A percentile compares a stretch with the other conserved stretches of the same genome.
Evolutionary conservation across 2,888 invertebrate genomes (phyloP).

Genomic region (Drosophila anomelani): DNA sequence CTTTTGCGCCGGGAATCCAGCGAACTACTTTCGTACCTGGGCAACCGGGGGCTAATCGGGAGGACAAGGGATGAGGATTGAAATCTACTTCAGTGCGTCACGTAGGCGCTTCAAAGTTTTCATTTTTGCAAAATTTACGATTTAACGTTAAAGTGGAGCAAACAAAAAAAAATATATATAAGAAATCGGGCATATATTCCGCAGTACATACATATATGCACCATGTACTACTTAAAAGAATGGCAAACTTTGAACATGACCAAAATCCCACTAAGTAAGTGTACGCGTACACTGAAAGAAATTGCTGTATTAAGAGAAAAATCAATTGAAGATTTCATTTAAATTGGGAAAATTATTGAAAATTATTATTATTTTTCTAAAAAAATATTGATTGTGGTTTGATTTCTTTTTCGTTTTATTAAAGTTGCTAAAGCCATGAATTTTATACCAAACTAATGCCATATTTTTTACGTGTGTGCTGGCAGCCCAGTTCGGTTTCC

Average conservation of each 20-base stretch:
- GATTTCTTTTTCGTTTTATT: too few species aligned
- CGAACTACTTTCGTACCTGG: slow-evolving; percentile 65
- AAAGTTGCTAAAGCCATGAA: not conserved
- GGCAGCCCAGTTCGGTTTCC: slow-evolving; percentile 7
- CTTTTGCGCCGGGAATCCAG: slow-evolving; percentile 69
- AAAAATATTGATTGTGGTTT: not conserved
- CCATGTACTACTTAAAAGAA: slow-evolving; percentile 78
- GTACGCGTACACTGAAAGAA: slow-evolving; percentile 25
- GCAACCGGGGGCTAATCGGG: not conserved
- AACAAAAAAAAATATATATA: slow-evolving; percentile 49
- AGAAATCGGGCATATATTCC: slow-evolving; percentile 10
- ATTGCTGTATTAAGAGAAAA: not conserved
- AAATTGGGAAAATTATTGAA: too few species aligned
- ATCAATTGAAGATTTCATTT: not conserved
- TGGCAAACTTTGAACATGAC: slow-evolving; percentile 73
- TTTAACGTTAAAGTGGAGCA: slow-evolving; percentile 79
- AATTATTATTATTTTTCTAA: not conserved
- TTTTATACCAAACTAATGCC: not conserved
- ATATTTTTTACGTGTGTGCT: not conserved
- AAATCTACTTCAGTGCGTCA: slow-evolving; percentile 80
- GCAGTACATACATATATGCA: slow-evolving; percentile 27
- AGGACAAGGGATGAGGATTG: slow-evolving; percentile 29
- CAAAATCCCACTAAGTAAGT: slow-evolving; percentile 83
- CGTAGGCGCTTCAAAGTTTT: slow-evolving; percentile 80
- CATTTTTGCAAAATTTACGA: slow-evolving; percentile 79